These are phyloP conservation scores for Malacoctenus gilli DNA, from an alignment of 2,797 vertebrate species.

Conservation along the genomic window DNA sequence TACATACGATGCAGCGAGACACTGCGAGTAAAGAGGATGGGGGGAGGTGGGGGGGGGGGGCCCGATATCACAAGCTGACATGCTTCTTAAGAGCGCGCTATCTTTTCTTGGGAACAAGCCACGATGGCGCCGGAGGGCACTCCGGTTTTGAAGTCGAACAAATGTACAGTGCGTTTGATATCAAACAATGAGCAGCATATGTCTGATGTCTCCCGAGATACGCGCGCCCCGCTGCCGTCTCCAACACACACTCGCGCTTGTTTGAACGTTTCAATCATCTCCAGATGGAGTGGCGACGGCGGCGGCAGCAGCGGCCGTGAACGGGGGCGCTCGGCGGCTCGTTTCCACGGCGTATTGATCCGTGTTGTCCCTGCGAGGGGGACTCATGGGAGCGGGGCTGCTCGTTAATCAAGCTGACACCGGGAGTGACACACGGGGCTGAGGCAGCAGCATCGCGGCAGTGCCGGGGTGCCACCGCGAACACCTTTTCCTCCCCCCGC, in stretches of 20 bases:
- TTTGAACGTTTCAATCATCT: slow-evolving; percentile 45
- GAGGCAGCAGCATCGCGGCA: slow-evolving; percentile 47
- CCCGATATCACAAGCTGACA: slow-evolving; percentile 19
- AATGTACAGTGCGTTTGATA: slow-evolving; percentile 8
- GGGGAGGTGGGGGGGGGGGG: too few relatives aligned
- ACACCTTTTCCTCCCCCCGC: slow-evolving; percentile 42
- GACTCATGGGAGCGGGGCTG: slow-evolving; percentile 37
- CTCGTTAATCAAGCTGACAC: slow-evolving; percentile 72
- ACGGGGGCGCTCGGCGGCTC: slow-evolving; percentile 3
- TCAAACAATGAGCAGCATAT: slow-evolving; percentile 16
- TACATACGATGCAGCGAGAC: slow-evolving; percentile 30
- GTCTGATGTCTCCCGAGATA: slow-evolving; percentile 20
- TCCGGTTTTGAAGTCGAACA: slow-evolving; percentile 14
- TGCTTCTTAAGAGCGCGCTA: neutral
- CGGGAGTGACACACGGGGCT: slow-evolving; percentile 51
- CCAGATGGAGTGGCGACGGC: slow-evolving; percentile 6
- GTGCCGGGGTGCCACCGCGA: slow-evolving; percentile 7
- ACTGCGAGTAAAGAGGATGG: slow-evolving; percentile 13
- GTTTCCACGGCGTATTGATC: slow-evolving; percentile 64
- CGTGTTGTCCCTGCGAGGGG: slow-evolving; percentile 42
- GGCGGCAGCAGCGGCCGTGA: slow-evolving; percentile 11
- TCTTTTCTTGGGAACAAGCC: slow-evolving; percentile 8
- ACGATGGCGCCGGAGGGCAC: slow-evolving; percentile 8
- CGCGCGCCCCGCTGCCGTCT: slow-evolving; percentile 14
- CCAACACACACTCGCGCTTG: slow-evolving; percentile 19